A percentile compares a stretch with the other conserved stretches of the same genome.
Conservation (phyloP, 2,113 vertebrate genomes). For the Caretta caretta region DNA sequence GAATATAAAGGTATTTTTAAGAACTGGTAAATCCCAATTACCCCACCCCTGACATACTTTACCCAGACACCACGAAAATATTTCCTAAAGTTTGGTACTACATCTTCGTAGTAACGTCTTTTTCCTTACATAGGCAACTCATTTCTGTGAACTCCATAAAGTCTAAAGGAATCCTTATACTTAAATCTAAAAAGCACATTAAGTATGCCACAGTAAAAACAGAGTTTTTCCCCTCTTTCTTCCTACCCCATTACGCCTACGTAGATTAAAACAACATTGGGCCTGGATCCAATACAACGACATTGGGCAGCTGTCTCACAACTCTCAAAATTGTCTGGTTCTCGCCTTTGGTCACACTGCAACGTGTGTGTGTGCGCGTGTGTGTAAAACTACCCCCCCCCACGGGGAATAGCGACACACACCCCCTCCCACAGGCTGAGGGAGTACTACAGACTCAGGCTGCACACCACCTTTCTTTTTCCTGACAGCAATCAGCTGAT, state of each 20-base stretch:
- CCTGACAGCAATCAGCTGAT: background rate
- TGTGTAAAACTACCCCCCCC: too few relatives aligned
- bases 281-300: too few relatives aligned
- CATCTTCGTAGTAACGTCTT: background rate
- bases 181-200: background rate
- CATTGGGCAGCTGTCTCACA: background rate
- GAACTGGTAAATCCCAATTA: background rate
- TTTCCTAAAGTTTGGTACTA: background rate
- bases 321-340: accelerated
- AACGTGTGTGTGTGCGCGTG: accelerated
- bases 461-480: background rate
- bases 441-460: accelerated
- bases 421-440: background rate
- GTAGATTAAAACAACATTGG: background rate
- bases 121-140: background rate
- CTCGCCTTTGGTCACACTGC: background rate
- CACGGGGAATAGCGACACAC: too few relatives aligned
- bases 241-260: background rate
- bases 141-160: background rate
- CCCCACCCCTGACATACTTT: background rate
- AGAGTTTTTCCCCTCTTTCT: background rate
- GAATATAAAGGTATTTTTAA: background rate
- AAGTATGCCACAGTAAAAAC: background rate
- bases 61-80: background rate
- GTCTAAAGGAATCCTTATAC: background rate